Base-by-base conservation (phyloP, 2,888 invertebrate genomes). In the Sphaeridia pumilis region DNA sequence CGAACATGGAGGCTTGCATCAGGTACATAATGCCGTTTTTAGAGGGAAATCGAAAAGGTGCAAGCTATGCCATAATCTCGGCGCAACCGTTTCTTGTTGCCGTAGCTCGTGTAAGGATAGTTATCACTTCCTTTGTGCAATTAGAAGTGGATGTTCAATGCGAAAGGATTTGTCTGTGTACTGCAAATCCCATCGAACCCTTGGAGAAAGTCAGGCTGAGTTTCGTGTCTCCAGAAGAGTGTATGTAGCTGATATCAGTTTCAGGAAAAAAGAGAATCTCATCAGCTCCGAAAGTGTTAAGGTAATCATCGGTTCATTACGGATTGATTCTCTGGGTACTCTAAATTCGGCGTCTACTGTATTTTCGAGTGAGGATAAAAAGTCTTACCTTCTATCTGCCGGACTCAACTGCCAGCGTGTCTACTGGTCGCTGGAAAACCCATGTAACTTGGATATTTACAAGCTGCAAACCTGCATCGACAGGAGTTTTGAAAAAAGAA, bases 1-100 rank as follows among this genome's bases (percentile, higher is more conserved):
- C 72, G 85, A 87, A 34, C 89, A 92, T 71, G 93, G 93, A 0
- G 86, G 88, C 0, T 72, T 94, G 50, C 89, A 61, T 46, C 49
- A 66, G 67, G 55, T 67, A 51, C 56, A 42, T 3, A n/a, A 34
- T 22, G 65, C 65, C 25, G 54, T 89, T 63, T 79, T 80, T 4
- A 76, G 85, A 58, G 84, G 86, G 1, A 79, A 84, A 60, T 77
- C 82, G 72, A 84, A 83, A 25, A 80, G 82, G 67, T 92, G 92
- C 69, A 77, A 80, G 1, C 74, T 77, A 43, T 95, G 94, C 68
- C 81, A 81, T 52, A 76, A 82, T 62, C 81, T 82, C 67, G 94
- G 94, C 5, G 94, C 94, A 7, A 92, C 88, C 64, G 83, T 94
- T 2, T 90, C 89, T 7, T 95, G 94, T 70, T 89, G 88, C 68